These are phyloP conservation scores for Panthera leo DNA, from an alignment of 2,113 vertebrate species.

Conservation along the genomic window DNA sequence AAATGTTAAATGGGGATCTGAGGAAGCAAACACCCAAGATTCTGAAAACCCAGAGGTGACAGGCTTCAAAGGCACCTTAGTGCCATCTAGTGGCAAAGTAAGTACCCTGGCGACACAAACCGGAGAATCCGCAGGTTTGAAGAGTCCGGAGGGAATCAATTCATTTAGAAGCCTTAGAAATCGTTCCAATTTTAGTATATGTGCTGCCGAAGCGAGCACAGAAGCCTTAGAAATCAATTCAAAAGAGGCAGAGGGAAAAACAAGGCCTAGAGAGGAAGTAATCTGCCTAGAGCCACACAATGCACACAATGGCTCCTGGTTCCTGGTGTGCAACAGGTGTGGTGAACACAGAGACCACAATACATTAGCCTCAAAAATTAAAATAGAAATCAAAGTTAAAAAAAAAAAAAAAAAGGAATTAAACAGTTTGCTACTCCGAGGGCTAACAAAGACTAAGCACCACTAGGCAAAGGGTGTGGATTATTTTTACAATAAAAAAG, in stretches of 20 bases:
- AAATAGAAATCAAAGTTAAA: background rate
- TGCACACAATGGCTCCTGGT: background rate
- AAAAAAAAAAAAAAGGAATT: background rate
- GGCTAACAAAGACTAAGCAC: background rate
- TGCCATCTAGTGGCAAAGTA: constrained; percentile 67
- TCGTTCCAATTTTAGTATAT: no score
- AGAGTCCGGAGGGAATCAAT: background rate
- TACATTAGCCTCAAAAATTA: background rate
- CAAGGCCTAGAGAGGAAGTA: background rate
- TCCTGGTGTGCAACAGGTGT: background rate
- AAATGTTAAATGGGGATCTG: background rate
- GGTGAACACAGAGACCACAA: background rate
- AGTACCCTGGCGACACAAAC: background rate
- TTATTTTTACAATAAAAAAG: background rate
- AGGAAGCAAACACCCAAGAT: background rate
- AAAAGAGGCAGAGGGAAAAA: background rate
- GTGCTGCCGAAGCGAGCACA: no score
- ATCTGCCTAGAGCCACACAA: background rate
- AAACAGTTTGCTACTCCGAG: background rate
- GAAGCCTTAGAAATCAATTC: background rate
- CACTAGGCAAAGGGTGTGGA: background rate
- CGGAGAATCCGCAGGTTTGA: background rate
- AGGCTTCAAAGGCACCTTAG: constrained; percentile 39
- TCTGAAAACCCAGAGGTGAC: background rate
- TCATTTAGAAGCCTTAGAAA: background rate